Evolutionary conservation across 2,797 vertebrate genomes (phyloP).

Genomic region (Protonibea diacanthus): DNA sequence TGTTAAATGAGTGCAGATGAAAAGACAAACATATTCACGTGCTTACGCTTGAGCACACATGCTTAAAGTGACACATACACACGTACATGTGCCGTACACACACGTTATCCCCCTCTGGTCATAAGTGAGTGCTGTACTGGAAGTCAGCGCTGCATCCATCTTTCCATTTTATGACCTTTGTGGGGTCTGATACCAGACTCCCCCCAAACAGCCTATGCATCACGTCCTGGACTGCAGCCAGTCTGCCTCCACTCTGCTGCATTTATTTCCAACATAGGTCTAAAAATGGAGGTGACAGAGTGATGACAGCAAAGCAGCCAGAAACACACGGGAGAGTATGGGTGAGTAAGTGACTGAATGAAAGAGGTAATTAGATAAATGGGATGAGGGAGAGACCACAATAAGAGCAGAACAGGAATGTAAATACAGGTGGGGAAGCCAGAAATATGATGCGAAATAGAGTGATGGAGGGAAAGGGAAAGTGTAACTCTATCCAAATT

Average conservation of each 20-base stretch:
- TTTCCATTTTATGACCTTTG: slow-evolving; percentile 69
- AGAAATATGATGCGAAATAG: slow-evolving; percentile 45
- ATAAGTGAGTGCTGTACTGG: slow-evolving; percentile 18
- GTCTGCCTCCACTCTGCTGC: slow-evolving; percentile 37
- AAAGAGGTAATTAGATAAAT: slow-evolving; percentile 50
- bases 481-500: slow-evolving; percentile 6
- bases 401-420: slow-evolving; percentile 22
- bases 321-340: slow-evolving; percentile 49
- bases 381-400: slow-evolving; percentile 17
- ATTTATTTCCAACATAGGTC: slow-evolving; percentile 44
- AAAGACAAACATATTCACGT: slow-evolving; percentile 63
- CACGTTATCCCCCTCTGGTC: slow-evolving; percentile 29
- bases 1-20: slow-evolving; percentile 58
- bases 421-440: slow-evolving; percentile 36
- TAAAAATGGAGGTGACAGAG: slow-evolving; percentile 59
- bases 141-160: slow-evolving; percentile 63
- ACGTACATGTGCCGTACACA: slow-evolving; percentile 11
- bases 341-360: slow-evolving; percentile 45
- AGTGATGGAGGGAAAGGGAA: slow-evolving; percentile 38
- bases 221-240: slow-evolving; percentile 64
- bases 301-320: slow-evolving; percentile 63
- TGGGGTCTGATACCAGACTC: slow-evolving; percentile 51
- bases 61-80: slow-evolving; percentile 14
- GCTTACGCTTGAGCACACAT: slow-evolving; percentile 38
- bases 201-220: slow-evolving; percentile 69